These are phyloP conservation scores for Leptodirus hochenwartii DNA, from an alignment of 2,888 invertebrate genomes.

Conservation along the genomic window DNA sequence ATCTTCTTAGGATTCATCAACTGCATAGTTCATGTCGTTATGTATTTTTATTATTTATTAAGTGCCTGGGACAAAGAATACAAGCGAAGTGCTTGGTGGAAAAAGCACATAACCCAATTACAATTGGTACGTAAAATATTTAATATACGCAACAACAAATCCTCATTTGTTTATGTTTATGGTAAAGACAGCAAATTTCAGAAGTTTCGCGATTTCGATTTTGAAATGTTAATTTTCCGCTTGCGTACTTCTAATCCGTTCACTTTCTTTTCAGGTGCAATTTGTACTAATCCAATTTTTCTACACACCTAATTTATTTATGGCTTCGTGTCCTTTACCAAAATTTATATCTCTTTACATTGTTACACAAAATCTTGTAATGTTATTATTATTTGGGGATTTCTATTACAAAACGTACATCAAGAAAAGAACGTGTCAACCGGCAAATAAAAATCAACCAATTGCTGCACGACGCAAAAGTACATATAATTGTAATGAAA, in stretches of 20 bases:
- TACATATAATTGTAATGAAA: not conserved
- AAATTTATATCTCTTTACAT: slow-evolving; percentile 33
- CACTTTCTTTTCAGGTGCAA: slow-evolving; percentile 8
- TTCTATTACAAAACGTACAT: slow-evolving; percentile 49
- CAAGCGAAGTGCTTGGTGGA: slow-evolving; percentile 62
- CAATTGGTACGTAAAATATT: slow-evolving; percentile 42
- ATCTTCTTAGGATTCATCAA: slow-evolving; percentile 48
- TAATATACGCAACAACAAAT: too few relatives aligned
- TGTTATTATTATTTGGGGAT: slow-evolving; percentile 44
- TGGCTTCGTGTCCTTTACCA: slow-evolving; percentile 37
- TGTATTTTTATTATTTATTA: slow-evolving; percentile 69
- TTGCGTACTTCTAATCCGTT: not conserved
- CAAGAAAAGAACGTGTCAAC: slow-evolving; percentile 4
- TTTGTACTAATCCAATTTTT: slow-evolving; percentile 9
- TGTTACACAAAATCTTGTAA: slow-evolving; percentile 45
- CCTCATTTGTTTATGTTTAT: too few relatives aligned
- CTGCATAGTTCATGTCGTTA: slow-evolving; percentile 55
- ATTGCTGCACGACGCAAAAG: not conserved
- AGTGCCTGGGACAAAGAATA: slow-evolving; percentile 52
- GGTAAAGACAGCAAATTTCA: too few relatives aligned
- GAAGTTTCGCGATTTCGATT: too few relatives aligned
- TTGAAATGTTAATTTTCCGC: not conserved
- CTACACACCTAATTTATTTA: slow-evolving; percentile 10
- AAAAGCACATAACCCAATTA: slow-evolving; percentile 66
- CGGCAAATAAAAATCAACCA: not conserved